Evolutionary conservation across 2,797 vertebrate species (phyloP), one percentile per base, ranked within the genome.

Genomic region (Centroberyx gerrardi): DNA sequence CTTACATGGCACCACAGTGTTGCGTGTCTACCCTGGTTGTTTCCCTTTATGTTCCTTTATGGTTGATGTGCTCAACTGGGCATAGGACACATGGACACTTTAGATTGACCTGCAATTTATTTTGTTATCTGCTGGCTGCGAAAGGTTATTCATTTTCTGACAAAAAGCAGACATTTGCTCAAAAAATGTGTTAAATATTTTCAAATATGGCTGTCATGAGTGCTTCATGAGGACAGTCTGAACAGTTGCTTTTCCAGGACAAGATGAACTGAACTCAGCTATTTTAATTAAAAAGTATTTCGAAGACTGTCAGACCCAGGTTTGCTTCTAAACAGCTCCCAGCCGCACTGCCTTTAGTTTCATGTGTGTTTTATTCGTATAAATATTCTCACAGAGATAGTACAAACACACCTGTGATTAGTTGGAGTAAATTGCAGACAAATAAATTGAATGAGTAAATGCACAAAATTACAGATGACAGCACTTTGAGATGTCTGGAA

Each of bases 401-500:
- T 5, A 62, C 81, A 84, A 91, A 90, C 88, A 88, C 91, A 90
- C 89, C 85, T 92, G 90, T 38, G 84, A 90, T 90, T 82, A 79
- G 88, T 88, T 85, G 72, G 28, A 51, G 77, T 74, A 88, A 90
- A 92, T 85, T 88, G 87, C 68, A 78, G 89, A 86, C 87, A 90
- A 90, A 92, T 90, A 88, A 91, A 92, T 83, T 62, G 86, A 91
- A 88, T 27, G 38, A 67, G 79, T 83, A 87, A 89, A 92, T 78
- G 86, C 68, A 53, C 68, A 62, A 70, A 85, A 91, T 89, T 87
- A 76, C 88, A 86, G 76, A 85, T 86, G 90, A 90, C 88, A 84
- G 87, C 87, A 53, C 83, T 86, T 31, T 65, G 63, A 88, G 78
- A 74, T 80, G 85, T 92, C 91, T 94, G 93, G 93, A 93, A 93